A percentile compares a stretch with the other conserved stretches of the same genome.
Evolutionary conservation across 2,113 vertebrate species (phyloP).

Genomic region (Coturnix japonica): DNA sequence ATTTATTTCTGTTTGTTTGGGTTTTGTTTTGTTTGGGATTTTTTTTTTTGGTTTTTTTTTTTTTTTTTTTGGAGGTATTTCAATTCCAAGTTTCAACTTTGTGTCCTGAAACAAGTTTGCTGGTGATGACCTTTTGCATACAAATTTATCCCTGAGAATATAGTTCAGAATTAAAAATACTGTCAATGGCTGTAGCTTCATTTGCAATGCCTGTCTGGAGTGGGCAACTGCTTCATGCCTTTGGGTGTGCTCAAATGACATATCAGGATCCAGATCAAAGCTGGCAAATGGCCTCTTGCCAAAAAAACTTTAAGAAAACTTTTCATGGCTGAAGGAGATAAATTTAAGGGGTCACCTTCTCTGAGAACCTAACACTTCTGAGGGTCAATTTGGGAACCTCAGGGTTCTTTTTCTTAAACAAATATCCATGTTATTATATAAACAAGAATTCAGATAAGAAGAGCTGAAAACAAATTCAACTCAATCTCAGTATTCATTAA

Average conservation of each 20-base stretch:
- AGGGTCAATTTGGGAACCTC: not conserved
- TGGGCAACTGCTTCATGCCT: not conserved
- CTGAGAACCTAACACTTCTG: not conserved
- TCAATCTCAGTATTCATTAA: not conserved
- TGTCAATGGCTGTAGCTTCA: not conserved
- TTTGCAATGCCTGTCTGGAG: constrained; percentile 13
- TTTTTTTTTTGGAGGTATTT: not conserved
- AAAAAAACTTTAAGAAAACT: constrained; percentile 7
- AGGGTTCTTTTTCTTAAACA: not conserved
- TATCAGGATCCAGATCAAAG: constrained; percentile 43
- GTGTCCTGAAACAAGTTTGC: not conserved
- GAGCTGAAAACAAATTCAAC: not conserved
- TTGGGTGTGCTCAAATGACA: constrained; percentile 33
- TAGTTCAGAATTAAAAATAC: not conserved
- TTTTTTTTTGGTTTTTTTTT: not conserved
- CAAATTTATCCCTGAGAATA: not conserved
- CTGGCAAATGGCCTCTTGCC: constrained; percentile 12
- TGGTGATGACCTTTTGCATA: not conserved
- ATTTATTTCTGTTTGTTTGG: not conserved
- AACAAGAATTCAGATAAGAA: not conserved
- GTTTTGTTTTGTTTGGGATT: no score
- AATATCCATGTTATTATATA: not conserved
- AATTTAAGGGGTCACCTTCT: not conserved
- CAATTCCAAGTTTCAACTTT: not conserved
- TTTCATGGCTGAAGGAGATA: not conserved